Evolutionary conservation across 2,797 vertebrate genomes (phyloP), one percentile per base, ranked within the genome.

Genomic region (Pseudochromis fuscus): DNA sequence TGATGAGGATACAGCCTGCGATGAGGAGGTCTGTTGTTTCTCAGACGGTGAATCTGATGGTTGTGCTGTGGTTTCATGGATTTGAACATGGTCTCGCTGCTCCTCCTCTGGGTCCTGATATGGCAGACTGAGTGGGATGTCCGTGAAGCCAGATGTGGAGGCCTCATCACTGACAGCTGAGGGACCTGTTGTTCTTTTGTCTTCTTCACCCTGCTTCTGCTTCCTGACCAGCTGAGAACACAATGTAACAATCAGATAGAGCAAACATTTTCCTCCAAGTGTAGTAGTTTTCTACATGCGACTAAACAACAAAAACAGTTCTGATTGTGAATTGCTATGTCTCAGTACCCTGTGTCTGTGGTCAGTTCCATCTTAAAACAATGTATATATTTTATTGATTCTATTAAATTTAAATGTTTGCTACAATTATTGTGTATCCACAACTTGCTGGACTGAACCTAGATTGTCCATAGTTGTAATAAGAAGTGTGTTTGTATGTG

Each of bases 71-170:
- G 68, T 46, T 7, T 87, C 49, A 46, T 66, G 33, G 46, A 15
- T 30, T 28, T 57, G 61, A 55, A 44, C 44, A 12, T 46, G 27
- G 4, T 75, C 74, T 37, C 44, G 62, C 30, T 72, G 78, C 45
- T 81, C 62, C 35, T 81, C 49, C 56, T 84, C 67, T 4, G 67
- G 60, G 37, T 53, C 76, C 63, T 90, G 85, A 66, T 67, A 25
- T 0, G 91, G 85, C 58, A 93, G 71, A 73, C 87, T 92, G 62
- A 94, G 93, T 11, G 91, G 93, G 69, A 95, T 86, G 46, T 94
- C 94, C 3, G 82, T 91, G 72, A 95, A 95, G 51, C 57, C 89
- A 48, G 79, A 72, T 8, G 59, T 74, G 59, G 77, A 79, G 50
- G 79, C 74, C 16, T 89, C 83, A 63, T 91, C 77, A 24, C 64